Percentiles rank a stretch among this genome's conserved stretches.
phyloP scores from a whole-genome alignment of 2,888 invertebrate genomes.

The Maniola hyperantus region DNA sequence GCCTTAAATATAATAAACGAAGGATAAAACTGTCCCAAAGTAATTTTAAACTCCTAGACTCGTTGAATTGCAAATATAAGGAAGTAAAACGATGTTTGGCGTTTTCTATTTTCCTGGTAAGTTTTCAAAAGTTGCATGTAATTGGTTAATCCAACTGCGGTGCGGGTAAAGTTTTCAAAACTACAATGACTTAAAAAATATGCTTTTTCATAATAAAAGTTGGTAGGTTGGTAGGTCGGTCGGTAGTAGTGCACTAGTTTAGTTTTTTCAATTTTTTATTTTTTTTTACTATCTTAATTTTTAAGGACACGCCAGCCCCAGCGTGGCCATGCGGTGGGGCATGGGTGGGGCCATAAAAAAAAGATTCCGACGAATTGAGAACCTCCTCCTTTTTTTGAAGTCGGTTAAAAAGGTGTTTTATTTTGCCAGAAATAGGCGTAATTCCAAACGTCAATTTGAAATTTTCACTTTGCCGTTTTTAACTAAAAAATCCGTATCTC shows the following conservation, averaged over 20 bases:
- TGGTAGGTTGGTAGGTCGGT: background rate
- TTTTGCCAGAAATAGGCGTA: too few species aligned
- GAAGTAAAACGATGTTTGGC: conserved; percentile 66
- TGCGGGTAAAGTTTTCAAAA: conserved; percentile 26
- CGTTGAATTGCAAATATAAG: conserved; percentile 69
- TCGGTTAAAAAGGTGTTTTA: too few species aligned
- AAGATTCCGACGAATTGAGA: too few species aligned
- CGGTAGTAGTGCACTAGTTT: background rate
- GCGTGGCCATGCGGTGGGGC: too few species aligned
- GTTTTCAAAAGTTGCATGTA: conserved; percentile 70
- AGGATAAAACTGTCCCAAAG: conserved; percentile 43
- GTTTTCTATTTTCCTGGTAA: conserved; percentile 66
- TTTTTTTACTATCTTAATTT: too few species aligned
- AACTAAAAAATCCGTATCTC: too few species aligned
- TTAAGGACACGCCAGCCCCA: too few species aligned
- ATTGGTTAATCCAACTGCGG: conserved; percentile 54
- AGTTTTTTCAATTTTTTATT: too few species aligned
- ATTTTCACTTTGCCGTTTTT: too few species aligned
- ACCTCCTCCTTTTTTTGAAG: too few species aligned
- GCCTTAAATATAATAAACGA: conserved; percentile 41
- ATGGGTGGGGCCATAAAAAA: too few species aligned
- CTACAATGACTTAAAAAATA: background rate
- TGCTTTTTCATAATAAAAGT: background rate
- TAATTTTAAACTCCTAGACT: conserved; percentile 64
- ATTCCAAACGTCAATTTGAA: too few species aligned